Evolutionary conservation across 2,113 vertebrate species (phyloP).

Genomic region (Saimiri boliviensis): DNA sequence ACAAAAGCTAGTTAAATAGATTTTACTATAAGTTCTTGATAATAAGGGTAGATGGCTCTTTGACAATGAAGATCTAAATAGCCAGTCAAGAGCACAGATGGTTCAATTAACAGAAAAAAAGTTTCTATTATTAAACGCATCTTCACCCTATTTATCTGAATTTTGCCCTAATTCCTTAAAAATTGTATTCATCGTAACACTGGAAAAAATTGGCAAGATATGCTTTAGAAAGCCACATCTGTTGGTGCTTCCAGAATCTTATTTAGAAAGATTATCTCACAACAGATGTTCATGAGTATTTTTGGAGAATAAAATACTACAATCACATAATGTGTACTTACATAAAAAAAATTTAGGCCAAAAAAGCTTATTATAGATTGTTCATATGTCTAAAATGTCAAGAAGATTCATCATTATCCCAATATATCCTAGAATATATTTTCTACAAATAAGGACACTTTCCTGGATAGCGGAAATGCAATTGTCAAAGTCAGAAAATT

Average conservation of each 20-base stretch:
- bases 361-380: neutral
- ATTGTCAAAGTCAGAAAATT: neutral
- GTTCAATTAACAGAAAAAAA: neutral
- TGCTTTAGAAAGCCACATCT: neutral
- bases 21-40: conserved; percentile 7
- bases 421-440: neutral
- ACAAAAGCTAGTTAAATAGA: neutral
- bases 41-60: neutral
- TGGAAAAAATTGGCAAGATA: neutral
- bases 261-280: conserved; percentile 25
- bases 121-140: neutral
- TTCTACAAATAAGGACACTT: neutral
- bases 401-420: neutral
- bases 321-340: neutral
- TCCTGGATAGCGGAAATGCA: neutral
- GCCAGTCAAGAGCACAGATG: neutral
- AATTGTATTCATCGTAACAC: neutral
- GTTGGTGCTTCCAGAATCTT: neutral
- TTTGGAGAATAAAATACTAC: conserved; percentile 28
- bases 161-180: conserved; percentile 1
- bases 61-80: neutral
- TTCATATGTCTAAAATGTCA: neutral
- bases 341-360: neutral
- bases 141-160: neutral
- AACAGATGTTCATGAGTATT: conserved; percentile 23